Evolutionary conservation across 1,140 invertebrate genomes (phyloP), one percentile per base, ranked within the genome.

Genomic region (Drosophila arizonae): DNA sequence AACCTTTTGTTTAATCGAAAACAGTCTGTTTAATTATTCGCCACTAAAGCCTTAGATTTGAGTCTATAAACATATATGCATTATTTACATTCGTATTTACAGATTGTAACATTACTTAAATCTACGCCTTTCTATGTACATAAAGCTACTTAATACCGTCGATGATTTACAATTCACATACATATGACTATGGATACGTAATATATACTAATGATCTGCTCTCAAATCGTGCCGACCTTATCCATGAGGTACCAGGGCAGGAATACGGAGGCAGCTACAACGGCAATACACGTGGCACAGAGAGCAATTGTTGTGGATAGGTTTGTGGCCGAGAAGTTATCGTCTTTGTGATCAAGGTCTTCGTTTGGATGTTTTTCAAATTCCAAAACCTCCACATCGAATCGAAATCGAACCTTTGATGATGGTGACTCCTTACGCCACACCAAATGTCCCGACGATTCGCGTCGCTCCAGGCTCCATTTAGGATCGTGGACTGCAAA

Each of bases 211-310:
- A 24, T 36, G 21, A 26, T 26, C n/a, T 28, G 45, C 17, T 13
- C 13, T 76, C 43, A 86, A 4, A 84, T 51, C 6, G 80, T 80
- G 8, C 80, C 81, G n/a, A 67, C 85, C 26, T 76, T 89, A 39
- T 90, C 90, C 90, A 91, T 90, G 1, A 93, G 81, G 75, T 93
- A 93, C 92, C 93, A 93, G 11, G 93, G 93, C 58, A 93, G 73
- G 41, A 93, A 87, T 48, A 93, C 81, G 24, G 92, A 92, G 5
- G 92, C 80, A 5, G 92, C 92, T 1, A 93, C 88, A 60, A 93
- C 93, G 36, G 92, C 88, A 36, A 93, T 72, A 55, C 92, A 93
- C 6, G 92, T 93, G 51, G 92, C 90, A 58, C 90, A 91, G 24
- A 91, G 36, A 5, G 77, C 79, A 28, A 91, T 63, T 9, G 88